Percentiles rank a stretch among this genome's conserved stretches.
These are phyloP conservation scores for Anoplopoma fimbria DNA, from an alignment of 2,113 vertebrate species.

Conservation along the genomic window DNA sequence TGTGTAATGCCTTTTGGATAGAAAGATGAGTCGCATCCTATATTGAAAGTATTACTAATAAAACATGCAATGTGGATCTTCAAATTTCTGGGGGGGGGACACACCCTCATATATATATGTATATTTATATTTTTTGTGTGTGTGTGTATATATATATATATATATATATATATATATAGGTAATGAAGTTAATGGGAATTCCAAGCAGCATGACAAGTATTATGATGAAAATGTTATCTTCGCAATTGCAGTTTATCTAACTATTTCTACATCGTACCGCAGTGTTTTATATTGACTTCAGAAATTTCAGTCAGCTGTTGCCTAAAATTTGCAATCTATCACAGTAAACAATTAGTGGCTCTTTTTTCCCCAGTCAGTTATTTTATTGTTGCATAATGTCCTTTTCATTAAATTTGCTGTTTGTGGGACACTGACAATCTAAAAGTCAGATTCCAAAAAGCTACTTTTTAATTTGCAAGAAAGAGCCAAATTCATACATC, in stretches of 20 bases:
- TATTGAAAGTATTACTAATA: neutral
- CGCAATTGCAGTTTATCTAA: neutral
- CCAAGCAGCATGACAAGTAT: neutral
- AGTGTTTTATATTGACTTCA: conserved; percentile 9
- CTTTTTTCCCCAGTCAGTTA: neutral
- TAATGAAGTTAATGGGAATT: neutral
- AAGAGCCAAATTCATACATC: neutral
- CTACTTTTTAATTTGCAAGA: neutral
- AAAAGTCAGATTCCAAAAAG: neutral
- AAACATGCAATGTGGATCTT: neutral
- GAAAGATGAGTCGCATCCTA: neutral
- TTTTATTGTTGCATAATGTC: neutral
- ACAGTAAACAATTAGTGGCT: neutral
- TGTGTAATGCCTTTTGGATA: neutral
- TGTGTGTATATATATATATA: too few species aligned
- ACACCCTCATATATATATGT: neutral
- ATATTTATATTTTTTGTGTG: too few species aligned
- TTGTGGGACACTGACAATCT: neutral
- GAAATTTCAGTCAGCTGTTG: neutral
- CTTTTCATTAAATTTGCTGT: conserved; percentile 7
- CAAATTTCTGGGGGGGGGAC: neutral
- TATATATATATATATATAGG: too few species aligned
- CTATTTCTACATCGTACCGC: neutral
- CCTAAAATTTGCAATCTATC: neutral
- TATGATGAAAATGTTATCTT: neutral